phyloP scores from a whole-genome alignment of 2,113 vertebrate species.

The Pampusana beccarii region DNA sequence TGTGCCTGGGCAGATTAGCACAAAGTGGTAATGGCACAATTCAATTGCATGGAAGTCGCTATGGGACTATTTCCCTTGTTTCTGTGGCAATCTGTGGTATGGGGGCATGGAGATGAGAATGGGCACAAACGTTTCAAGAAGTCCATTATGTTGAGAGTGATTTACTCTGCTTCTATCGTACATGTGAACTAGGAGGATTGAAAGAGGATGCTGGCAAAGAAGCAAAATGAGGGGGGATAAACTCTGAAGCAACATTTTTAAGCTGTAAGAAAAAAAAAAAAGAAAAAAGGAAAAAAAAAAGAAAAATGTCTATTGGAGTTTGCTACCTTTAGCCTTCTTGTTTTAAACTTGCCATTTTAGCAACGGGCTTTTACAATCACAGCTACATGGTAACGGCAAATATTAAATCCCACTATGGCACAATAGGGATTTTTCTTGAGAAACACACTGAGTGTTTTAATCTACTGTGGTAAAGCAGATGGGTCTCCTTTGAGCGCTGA shows the following conservation, averaged over 20 bases:
- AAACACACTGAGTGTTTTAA: not conserved
- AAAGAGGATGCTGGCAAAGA: not conserved
- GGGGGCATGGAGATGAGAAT: not conserved
- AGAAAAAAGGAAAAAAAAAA: not conserved
- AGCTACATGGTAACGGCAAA: not conserved
- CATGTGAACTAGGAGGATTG: not conserved
- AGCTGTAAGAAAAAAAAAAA: not conserved
- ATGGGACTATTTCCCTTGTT: not conserved
- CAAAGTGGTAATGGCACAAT: not conserved
- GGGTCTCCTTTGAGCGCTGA: not conserved
- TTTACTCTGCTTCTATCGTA: not conserved
- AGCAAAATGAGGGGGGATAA: not conserved
- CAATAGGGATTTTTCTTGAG: not conserved
- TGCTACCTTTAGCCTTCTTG: not conserved
- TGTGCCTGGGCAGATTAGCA: not conserved
- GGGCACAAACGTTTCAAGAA: accelerated
- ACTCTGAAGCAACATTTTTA: not conserved
- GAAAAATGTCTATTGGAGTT: not conserved
- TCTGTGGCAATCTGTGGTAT: not conserved
- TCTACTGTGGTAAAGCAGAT: not conserved
- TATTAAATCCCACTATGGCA: not conserved
- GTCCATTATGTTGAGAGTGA: not conserved
- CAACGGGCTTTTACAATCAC: not conserved
- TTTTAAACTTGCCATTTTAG: not conserved
- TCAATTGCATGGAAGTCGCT: not conserved